Evolutionary conservation across 2,113 vertebrate genomes (phyloP).

Genomic region (Apeltes quadracus): DNA sequence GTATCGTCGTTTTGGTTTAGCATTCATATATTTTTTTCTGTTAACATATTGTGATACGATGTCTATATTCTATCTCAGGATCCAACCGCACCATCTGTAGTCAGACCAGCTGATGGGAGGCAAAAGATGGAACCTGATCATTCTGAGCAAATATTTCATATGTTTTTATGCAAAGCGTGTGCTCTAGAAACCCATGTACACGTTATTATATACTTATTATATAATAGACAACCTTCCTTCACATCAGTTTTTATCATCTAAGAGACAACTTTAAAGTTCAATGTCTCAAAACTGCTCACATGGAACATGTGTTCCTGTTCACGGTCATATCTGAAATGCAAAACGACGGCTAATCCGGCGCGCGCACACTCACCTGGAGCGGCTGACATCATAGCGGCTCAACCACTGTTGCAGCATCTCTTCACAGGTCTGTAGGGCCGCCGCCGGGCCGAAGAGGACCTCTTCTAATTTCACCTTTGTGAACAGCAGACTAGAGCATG

Average conservation of each 20-base stretch:
- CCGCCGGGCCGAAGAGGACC: slow-evolving; percentile 86
- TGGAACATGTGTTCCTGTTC: not conserved
- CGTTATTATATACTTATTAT: not conserved
- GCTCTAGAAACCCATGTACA: not conserved
- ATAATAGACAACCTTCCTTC: not conserved
- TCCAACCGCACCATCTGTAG: too few species aligned
- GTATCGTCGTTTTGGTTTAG: too few species aligned
- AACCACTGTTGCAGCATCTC: slow-evolving; percentile 94
- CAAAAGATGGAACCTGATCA: not conserved
- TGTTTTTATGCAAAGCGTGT: not conserved
- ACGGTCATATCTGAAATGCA: not conserved
- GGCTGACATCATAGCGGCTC: slow-evolving; percentile 83
- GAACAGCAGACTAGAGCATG: slow-evolving; percentile 87
- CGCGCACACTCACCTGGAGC: slow-evolving; percentile 83
- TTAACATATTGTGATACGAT: too few species aligned
- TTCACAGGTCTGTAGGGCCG: slow-evolving; percentile 90
- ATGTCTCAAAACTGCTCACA: not conserved
- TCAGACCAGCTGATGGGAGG: too few species aligned
- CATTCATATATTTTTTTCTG: too few species aligned
- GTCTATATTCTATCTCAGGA: too few species aligned
- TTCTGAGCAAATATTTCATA: not conserved
- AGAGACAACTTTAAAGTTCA: not conserved
- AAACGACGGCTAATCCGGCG: not conserved
- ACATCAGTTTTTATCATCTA: not conserved
- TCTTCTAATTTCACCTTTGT: slow-evolving; percentile 95